Conservation (phyloP, 2,113 vertebrate genomes). For the Ctenomys sociabilis region DNA sequence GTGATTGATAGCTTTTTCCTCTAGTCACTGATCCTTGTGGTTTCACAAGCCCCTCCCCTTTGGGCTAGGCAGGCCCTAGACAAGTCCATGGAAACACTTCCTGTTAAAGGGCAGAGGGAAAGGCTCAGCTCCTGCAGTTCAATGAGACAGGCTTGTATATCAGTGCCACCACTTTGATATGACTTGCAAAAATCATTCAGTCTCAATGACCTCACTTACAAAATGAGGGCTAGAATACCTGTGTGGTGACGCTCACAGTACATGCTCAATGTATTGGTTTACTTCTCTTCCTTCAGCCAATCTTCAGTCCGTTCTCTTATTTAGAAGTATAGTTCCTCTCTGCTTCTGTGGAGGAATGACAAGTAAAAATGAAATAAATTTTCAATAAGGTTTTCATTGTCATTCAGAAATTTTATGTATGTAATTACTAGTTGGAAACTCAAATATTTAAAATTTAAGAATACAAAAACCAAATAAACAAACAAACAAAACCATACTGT, state of each 20-base stretch:
- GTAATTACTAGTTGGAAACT: neutral
- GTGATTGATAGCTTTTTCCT: neutral
- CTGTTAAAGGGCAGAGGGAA: neutral
- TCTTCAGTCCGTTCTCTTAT: neutral
- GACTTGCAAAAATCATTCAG: neutral
- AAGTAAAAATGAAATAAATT: neutral
- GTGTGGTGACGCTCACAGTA: neutral
- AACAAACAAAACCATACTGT: no score
- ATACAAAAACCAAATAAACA: no score
- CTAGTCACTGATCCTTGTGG: neutral
- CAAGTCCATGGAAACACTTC: neutral
- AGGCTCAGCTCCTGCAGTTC: neutral
- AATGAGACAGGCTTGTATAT: neutral
- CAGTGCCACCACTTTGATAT: neutral
- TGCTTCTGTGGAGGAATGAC: neutral
- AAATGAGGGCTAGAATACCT: neutral
- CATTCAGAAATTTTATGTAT: constrained; percentile 1
- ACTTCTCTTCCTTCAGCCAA: neutral
- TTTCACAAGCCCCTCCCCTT: neutral
- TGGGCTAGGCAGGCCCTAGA: neutral
- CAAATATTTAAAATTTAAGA: neutral
- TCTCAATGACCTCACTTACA: neutral
- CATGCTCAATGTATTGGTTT: neutral
- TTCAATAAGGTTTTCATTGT: neutral
- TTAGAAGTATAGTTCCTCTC: neutral